A percentile compares a stretch with the other conserved stretches of the same genome.
These are phyloP conservation scores for Leguminivora glycinivorella DNA, from an alignment of 1,140 invertebrate species.

Conservation along the genomic window DNA sequence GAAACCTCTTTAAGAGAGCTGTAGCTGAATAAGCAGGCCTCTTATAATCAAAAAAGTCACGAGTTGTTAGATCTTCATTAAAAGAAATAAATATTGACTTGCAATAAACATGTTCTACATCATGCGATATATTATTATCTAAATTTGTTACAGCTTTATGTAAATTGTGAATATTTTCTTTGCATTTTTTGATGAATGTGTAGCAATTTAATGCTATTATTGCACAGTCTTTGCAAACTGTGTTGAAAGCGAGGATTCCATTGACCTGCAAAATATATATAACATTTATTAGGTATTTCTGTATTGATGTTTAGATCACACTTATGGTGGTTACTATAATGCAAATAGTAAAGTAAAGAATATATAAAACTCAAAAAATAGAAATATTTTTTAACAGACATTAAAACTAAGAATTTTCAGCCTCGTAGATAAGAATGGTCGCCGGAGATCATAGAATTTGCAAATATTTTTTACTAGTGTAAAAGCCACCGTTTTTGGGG, in stretches of 20 bases:
- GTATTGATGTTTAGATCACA: too few species aligned
- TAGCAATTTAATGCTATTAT: not conserved
- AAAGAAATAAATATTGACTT: slow-evolving; percentile 13
- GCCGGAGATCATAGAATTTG: too few species aligned
- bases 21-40: not conserved
- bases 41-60: not conserved
- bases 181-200: slow-evolving; percentile 12
- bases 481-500: too few species aligned
- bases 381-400: too few species aligned
- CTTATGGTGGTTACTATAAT: too few species aligned
- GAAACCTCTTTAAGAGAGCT: not conserved
- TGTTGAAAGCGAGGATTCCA: not conserved
- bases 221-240: slow-evolving; percentile 9
- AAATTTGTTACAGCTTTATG: slow-evolving; percentile 6
- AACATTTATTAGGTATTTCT: not conserved
- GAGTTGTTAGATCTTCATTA: not conserved
- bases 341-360: too few species aligned
- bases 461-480: too few species aligned
- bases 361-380: too few species aligned
- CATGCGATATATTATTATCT: not conserved
- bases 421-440: too few species aligned
- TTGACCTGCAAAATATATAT: not conserved
- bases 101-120: not conserved
- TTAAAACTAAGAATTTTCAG: too few species aligned
- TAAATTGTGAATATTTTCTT: not conserved